Evolutionary conservation across 2,888 invertebrate genomes (phyloP).

Genomic region (Dichetophora obliterata): DNA sequence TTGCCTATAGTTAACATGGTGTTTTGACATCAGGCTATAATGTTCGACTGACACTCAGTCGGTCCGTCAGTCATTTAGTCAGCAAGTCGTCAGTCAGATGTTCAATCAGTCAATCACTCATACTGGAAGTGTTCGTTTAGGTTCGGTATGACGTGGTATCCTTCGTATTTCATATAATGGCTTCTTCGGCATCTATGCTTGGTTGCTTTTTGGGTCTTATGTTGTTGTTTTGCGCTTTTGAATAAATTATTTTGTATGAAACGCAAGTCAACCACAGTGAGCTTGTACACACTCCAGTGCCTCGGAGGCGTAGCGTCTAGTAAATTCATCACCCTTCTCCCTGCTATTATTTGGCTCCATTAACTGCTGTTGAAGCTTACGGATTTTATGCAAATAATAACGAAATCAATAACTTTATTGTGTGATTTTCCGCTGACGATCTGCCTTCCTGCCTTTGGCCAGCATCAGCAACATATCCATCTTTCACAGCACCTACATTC

Average conservation of each 20-base stretch:
- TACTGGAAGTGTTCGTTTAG: no score
- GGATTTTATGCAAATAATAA: constrained; percentile 11
- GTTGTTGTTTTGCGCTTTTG: background rate
- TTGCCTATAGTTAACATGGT: background rate
- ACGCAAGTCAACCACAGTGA: no score
- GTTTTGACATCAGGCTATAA: background rate
- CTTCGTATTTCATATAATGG: background rate
- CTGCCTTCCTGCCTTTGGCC: background rate
- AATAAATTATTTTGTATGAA: background rate
- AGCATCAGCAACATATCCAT: background rate
- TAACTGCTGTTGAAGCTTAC: background rate
- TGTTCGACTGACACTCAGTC: background rate
- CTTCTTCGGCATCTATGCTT: background rate
- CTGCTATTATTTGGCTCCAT: background rate
- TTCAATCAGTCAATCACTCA: no score
- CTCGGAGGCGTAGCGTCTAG: background rate
- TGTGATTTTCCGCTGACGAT: background rate
- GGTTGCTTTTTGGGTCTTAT: background rate
- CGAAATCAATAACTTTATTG: constrained; percentile 12
- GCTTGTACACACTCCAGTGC: background rate
- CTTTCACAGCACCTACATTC: no score
- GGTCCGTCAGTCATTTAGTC: background rate
- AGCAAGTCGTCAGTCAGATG: background rate
- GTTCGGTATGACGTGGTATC: no score
- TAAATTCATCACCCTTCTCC: no score